phyloP scores from a whole-genome alignment of 2,888 invertebrate species.

The Rhopalosiphum nymphaeae region DNA sequence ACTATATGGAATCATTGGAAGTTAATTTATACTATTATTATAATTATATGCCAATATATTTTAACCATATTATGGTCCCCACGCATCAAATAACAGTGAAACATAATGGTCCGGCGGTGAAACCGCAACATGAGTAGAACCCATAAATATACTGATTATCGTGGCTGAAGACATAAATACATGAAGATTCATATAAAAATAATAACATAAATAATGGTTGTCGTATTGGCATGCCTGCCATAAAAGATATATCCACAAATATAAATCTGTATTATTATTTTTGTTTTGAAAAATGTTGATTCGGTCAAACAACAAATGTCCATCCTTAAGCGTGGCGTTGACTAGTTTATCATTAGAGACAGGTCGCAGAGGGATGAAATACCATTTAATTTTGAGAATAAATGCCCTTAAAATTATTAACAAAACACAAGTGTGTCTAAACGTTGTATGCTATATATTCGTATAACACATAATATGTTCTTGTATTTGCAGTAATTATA shows the following conservation, averaged over 20 bases:
- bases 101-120: neutral
- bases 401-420: neutral
- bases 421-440: neutral
- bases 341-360: neutral
- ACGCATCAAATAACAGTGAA: neutral
- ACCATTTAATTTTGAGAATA: neutral
- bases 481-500: neutral
- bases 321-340: neutral
- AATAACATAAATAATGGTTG: neutral
- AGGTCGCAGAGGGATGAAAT: neutral
- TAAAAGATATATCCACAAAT: neutral
- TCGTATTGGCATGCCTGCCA: neutral
- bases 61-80: neutral
- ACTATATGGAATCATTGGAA: neutral
- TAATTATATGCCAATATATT: neutral
- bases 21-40: neutral
- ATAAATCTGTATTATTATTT: conserved; percentile 1
- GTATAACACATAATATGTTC: neutral
- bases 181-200: neutral
- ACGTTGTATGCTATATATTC: neutral
- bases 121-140: neutral
- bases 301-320: neutral
- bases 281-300: neutral
- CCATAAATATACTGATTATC: neutral
- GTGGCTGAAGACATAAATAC: neutral